These are phyloP conservation scores for Urocolius indicus DNA, from an alignment of 2,113 vertebrate genomes.

Conservation along the genomic window DNA sequence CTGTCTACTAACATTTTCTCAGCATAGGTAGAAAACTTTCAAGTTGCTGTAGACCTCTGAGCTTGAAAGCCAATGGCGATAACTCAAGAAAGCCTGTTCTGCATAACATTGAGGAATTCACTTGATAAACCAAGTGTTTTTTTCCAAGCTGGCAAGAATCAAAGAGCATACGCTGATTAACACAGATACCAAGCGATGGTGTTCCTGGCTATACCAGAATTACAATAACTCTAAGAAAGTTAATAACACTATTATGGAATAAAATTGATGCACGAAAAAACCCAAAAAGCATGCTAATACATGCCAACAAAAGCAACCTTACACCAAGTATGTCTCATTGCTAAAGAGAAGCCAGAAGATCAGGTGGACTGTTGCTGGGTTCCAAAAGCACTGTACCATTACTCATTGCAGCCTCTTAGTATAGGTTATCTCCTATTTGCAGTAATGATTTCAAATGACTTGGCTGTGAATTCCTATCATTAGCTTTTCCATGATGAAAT, in stretches of 20 bases:
- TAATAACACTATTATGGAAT: neutral
- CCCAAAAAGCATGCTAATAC: neutral
- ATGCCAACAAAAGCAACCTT: neutral
- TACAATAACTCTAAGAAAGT: neutral
- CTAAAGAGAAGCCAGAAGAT: neutral
- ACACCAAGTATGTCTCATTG: neutral
- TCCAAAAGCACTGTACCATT: neutral
- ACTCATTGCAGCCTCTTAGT: constrained; percentile 14
- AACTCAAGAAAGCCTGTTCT: neutral
- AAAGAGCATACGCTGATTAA: neutral
- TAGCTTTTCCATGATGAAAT: constrained; percentile 53
- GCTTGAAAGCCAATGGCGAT: neutral
- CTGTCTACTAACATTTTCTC: neutral
- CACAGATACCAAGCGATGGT: neutral
- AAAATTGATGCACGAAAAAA: neutral
- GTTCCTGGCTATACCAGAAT: neutral
- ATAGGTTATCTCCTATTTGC: constrained; percentile 3
- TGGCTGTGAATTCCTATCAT: constrained; percentile 10
- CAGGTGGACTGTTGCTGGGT: neutral
- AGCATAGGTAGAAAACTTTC: neutral
- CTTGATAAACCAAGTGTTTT: neutral
- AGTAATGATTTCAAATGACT: constrained; percentile 18
- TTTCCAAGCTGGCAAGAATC: neutral
- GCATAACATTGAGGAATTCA: neutral
- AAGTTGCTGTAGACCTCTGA: neutral